These are phyloP conservation scores for Parapsyche elsis DNA, from an alignment of 1,140 invertebrate species.

Conservation along the genomic window DNA sequence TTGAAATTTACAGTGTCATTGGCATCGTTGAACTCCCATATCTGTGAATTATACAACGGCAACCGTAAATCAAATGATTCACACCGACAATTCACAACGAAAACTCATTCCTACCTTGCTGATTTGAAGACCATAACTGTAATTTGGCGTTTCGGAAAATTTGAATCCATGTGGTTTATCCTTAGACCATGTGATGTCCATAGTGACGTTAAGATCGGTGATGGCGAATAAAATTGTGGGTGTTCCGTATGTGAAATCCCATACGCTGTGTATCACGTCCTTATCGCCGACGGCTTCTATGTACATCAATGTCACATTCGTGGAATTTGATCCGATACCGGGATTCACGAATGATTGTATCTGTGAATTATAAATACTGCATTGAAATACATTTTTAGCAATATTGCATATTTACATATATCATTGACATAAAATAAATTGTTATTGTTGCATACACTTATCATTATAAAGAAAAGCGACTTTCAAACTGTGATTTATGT, in stretches of 20 bases:
- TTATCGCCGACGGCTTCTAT: constrained; percentile 65
- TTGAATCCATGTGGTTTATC: constrained; percentile 59
- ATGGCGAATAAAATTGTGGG: constrained; percentile 68
- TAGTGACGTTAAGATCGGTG: constrained; percentile 60
- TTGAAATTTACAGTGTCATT: constrained; percentile 63
- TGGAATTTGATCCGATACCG: constrained; percentile 55
- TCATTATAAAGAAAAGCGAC: too few relatives aligned
- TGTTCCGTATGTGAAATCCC: constrained; percentile 68
- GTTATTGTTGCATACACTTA: background rate
- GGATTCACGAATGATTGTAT: constrained; percentile 61
- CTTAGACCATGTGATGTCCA: constrained; percentile 66
- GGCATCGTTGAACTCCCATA: constrained; percentile 67
- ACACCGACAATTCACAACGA: background rate
- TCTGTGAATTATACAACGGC: constrained; percentile 56
- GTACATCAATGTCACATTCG: constrained; percentile 64
- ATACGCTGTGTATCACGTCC: constrained; percentile 71
- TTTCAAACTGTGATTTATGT: too few relatives aligned
- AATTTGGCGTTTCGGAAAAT: constrained; percentile 65
- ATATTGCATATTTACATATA: too few relatives aligned
- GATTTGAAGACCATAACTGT: constrained; percentile 68
- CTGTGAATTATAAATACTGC: constrained; percentile 57
- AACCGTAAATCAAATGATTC: constrained; percentile 13
- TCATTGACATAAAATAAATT: too few relatives aligned
- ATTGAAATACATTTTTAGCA: too few relatives aligned
- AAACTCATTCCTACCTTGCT: constrained; percentile 64